Conservation (phyloP, 2,113 vertebrate genomes). For the Serinus canaria region DNA sequence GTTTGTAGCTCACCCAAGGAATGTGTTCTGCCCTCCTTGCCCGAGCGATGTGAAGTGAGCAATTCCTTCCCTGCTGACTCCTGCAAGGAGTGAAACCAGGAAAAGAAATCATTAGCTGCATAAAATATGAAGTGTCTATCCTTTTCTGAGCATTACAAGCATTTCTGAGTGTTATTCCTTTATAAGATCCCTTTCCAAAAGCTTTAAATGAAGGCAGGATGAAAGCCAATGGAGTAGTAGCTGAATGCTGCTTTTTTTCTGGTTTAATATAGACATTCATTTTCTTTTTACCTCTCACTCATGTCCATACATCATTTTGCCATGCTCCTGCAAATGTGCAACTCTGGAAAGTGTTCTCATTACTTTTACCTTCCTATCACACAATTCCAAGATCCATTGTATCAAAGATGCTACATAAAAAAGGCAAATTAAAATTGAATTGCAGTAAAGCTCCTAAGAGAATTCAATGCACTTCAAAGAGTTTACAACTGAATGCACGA, state of each 20-base stretch:
- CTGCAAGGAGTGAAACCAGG: background rate
- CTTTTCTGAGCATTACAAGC: background rate
- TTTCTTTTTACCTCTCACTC: background rate
- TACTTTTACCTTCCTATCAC: background rate
- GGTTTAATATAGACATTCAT: background rate
- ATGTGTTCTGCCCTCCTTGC: background rate
- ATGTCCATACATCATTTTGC: background rate
- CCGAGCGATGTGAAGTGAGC: background rate
- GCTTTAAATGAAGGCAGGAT: slow-evolving; percentile 21
- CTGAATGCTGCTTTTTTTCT: background rate
- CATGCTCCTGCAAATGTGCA: background rate
- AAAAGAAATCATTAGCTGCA: background rate
- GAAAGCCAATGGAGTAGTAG: background rate
- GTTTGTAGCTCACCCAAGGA: background rate
- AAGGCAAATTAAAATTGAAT: slow-evolving; percentile 47
- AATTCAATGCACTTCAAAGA: background rate
- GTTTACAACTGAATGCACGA: background rate
- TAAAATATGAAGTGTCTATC: background rate
- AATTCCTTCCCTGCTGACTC: background rate
- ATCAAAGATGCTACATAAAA: slow-evolving; percentile 10
- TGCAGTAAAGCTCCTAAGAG: background rate
- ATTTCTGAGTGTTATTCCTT: background rate
- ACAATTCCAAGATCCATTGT: background rate
- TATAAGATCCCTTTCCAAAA: background rate
- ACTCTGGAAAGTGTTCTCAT: background rate